These are phyloP conservation scores for Diarsia dahlii DNA, from an alignment of 2,888 invertebrate species.

Conservation along the genomic window DNA sequence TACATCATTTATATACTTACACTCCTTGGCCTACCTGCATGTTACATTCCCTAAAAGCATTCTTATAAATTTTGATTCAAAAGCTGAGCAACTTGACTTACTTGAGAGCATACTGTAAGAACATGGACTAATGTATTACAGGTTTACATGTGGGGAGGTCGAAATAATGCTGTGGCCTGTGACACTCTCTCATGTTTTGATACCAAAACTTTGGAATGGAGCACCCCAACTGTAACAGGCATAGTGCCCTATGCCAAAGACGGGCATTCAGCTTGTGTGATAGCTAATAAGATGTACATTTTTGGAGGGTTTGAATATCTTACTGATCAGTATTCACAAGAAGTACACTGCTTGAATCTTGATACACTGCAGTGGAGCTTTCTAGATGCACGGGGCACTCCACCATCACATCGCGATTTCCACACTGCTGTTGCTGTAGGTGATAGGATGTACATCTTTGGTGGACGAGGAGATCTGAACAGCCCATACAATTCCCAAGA, in stretches of 20 bases:
- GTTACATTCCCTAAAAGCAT: constrained; percentile 1
- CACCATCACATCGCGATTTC: constrained; percentile 95
- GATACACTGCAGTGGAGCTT: constrained; percentile 93
- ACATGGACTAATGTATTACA: constrained; percentile 65
- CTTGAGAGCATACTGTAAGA: constrained; percentile 9
- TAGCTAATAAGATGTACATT: constrained; percentile 95
- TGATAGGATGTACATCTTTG: constrained; percentile 96
- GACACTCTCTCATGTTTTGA: constrained; percentile 96
- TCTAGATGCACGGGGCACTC: constrained; percentile 91
- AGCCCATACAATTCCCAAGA: constrained; percentile 89
- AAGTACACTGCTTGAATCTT: constrained; percentile 94
- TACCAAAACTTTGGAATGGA: constrained; percentile 93
- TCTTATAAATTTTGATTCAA: background rate
- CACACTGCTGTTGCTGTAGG: constrained; percentile 96
- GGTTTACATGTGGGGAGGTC: constrained; percentile 97
- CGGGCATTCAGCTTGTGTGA: constrained; percentile 97
- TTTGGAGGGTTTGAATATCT: constrained; percentile 98
- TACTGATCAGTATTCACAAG: constrained; percentile 94
- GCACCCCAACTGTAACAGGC: constrained; percentile 92
- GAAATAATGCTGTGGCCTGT: constrained; percentile 96
- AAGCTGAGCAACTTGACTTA: background rate
- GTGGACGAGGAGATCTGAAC: constrained; percentile 95
- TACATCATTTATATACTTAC: constrained; percentile 4
- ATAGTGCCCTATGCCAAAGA: constrained; percentile 95
- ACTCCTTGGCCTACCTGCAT: background rate